phyloP scores from a whole-genome alignment of 2,113 vertebrate species.

The Dicaeum eximium region DNA sequence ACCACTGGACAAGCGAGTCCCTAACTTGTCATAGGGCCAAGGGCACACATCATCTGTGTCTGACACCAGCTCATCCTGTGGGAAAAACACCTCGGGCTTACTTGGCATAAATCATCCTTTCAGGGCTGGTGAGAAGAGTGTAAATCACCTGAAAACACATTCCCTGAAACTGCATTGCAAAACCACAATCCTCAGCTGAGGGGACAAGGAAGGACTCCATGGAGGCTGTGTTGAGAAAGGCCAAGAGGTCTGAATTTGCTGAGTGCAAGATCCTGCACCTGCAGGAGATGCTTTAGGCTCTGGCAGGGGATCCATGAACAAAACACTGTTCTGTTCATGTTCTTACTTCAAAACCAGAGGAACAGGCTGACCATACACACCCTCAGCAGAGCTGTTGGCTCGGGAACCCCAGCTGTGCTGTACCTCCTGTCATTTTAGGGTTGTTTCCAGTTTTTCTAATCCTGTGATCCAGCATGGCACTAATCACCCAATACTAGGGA shows the following conservation, averaged over 20 bases:
- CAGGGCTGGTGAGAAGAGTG: background rate
- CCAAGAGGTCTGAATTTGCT: background rate
- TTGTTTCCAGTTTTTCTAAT: background rate
- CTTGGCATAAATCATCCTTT: background rate
- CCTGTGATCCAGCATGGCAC: background rate
- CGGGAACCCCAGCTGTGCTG: background rate
- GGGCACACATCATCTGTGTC: background rate
- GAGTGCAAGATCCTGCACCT: background rate
- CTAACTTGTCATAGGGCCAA: background rate
- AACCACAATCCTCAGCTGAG: background rate
- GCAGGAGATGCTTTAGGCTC: background rate
- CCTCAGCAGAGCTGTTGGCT: background rate
- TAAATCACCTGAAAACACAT: background rate
- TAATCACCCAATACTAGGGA: background rate
- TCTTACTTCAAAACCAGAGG: background rate
- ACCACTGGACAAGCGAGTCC: rapidly evolving
- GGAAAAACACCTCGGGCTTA: background rate
- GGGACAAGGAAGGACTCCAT: background rate
- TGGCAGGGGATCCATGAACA: background rate
- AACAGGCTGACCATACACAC: background rate
- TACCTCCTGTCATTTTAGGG: background rate
- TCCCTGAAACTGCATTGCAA: background rate
- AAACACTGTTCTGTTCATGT: background rate
- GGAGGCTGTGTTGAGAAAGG: background rate
- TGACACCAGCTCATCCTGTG: background rate